phyloP scores from a whole-genome alignment of 2,797 vertebrate species.

The Salarias fasciatus region DNA sequence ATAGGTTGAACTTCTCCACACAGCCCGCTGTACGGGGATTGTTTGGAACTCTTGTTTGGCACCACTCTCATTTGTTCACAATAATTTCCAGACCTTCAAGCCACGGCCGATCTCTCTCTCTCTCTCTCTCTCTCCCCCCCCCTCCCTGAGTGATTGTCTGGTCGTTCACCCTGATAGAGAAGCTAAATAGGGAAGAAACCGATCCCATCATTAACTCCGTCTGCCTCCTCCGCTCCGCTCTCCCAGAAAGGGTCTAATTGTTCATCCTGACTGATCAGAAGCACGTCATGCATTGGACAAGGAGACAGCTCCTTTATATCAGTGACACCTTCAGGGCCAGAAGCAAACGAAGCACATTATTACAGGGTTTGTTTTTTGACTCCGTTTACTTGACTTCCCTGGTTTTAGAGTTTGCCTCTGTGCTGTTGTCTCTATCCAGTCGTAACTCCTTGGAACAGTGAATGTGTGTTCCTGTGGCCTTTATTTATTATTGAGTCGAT shows the following conservation, averaged over 20 bases:
- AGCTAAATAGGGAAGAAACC: neutral
- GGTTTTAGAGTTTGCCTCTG: too few relatives aligned
- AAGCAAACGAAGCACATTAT: neutral
- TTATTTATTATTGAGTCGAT: too few relatives aligned
- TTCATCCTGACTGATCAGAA: slow-evolving; percentile 30
- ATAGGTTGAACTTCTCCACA: too few relatives aligned
- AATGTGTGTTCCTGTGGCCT: too few relatives aligned
- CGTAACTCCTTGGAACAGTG: too few relatives aligned
- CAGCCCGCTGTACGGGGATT: too few relatives aligned
- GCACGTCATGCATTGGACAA: neutral
- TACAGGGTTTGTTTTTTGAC: slow-evolving; percentile 23
- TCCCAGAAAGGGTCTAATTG: slow-evolving; percentile 45
- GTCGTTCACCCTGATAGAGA: slow-evolving; percentile 15
- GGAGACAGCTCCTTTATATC: slow-evolving; percentile 28
- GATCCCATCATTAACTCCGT: slow-evolving; percentile 33
- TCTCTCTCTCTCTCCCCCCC: neutral
- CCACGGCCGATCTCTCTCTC: too few relatives aligned
- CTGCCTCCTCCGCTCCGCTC: slow-evolving; percentile 14
- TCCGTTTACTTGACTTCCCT: too few relatives aligned
- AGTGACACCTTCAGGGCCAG: slow-evolving; percentile 22
- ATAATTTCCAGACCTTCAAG: too few relatives aligned
- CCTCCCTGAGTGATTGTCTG: slow-evolving; percentile 13
- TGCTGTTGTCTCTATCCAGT: too few relatives aligned
- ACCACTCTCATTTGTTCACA: too few relatives aligned
- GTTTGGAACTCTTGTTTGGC: too few relatives aligned